A percentile compares a stretch with the other conserved stretches of the same genome.
Evolutionary conservation across 2,888 invertebrate genomes (phyloP).

Genomic region (Stenolophus ochropezus): DNA sequence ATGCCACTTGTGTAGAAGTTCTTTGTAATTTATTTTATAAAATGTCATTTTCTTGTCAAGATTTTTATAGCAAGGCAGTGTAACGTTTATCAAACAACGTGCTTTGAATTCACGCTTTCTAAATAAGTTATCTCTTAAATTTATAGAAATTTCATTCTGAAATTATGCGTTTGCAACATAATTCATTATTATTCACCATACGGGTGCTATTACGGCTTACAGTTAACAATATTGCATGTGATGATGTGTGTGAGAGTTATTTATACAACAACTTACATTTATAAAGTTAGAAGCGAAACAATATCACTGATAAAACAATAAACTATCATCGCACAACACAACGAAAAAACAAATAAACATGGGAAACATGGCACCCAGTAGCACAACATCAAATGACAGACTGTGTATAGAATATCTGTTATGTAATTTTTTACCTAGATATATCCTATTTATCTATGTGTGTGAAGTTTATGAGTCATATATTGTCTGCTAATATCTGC

Average conservation of each 20-base stretch:
- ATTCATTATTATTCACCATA: conserved; percentile 5
- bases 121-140: conserved; percentile 13
- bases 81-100: conserved; percentile 19
- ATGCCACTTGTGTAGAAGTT: background rate
- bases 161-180: conserved; percentile 12
- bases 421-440: conserved; percentile 31
- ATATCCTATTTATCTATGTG: background rate
- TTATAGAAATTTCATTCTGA: conserved; percentile 1
- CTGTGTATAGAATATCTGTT: conserved; percentile 9
- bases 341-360: background rate
- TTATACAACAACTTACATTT: background rate
- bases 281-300: background rate
- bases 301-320: conserved; percentile 7
- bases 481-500: conserved; percentile 7
- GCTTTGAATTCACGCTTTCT: conserved; percentile 28
- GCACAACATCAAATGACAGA: background rate
- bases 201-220: conserved; percentile 4
- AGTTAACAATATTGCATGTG: background rate
- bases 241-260: background rate
- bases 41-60: conserved; percentile 19
- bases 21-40: background rate
- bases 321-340: conserved; percentile 20
- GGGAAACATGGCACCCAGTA: background rate
- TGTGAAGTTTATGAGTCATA: conserved; percentile 20
- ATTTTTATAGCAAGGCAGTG: conserved; percentile 11